These are phyloP conservation scores for Hucho hucho DNA, from an alignment of 2,113 vertebrate species.

Conservation along the genomic window DNA sequence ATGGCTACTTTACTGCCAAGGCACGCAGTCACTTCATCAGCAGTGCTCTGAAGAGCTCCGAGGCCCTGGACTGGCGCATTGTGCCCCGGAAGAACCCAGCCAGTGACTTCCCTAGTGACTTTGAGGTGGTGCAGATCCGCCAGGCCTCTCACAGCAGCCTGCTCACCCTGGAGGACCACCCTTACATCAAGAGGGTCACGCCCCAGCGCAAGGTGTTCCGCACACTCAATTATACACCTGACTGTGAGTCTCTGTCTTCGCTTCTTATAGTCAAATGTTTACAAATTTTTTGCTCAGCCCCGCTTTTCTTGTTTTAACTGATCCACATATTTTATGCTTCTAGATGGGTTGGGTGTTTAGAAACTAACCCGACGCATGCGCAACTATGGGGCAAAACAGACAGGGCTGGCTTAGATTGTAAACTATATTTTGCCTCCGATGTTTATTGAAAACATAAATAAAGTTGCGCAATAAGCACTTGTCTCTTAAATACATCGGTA, in stretches of 20 bases:
- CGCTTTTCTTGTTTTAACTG: no score
- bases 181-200: constrained; percentile 95
- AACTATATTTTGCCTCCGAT: no score
- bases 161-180: constrained; percentile 87
- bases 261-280: no score
- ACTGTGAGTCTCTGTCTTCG: constrained; percentile 70
- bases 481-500: no score
- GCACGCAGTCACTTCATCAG: constrained; percentile 93
- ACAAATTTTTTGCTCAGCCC: constrained; percentile 47
- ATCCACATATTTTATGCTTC: no score
- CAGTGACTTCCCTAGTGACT: constrained; percentile 96
- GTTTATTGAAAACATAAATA: no score
- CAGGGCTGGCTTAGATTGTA: no score
- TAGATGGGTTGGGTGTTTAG: no score
- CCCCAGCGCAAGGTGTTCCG: constrained; percentile 94
- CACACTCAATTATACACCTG: constrained; percentile 82
- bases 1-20: constrained; percentile 70
- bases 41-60: constrained; percentile 83
- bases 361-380: no score
- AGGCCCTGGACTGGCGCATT: constrained; percentile 87
- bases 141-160: constrained; percentile 82
- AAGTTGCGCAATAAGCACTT: no score
- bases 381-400: no score
- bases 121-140: constrained; percentile 93
- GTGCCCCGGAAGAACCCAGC: constrained; percentile 93